Conservation (phyloP, 1,140 invertebrate genomes). For the Drosophila kikkawai region DNA sequence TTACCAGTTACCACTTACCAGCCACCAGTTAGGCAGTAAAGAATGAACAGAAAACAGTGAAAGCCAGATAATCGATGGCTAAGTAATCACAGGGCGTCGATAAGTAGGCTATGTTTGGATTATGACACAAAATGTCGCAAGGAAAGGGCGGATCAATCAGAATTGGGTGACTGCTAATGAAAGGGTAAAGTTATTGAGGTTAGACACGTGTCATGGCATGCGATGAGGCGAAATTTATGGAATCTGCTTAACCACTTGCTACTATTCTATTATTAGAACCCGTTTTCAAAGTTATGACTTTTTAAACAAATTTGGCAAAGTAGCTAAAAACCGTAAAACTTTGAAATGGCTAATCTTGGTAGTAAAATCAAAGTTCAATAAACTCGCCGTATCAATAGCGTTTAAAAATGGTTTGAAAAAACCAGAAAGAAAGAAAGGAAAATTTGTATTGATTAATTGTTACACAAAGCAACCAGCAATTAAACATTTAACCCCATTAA, state of each 20-base stretch:
- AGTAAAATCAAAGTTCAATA: slow-evolving; percentile 16
- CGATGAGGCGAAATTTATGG: not conserved
- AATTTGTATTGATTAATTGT: slow-evolving; percentile 3
- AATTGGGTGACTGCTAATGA: slow-evolving; percentile 24
- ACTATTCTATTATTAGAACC: slow-evolving; percentile 2
- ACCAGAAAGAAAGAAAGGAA: not conserved
- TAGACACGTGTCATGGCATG: slow-evolving; percentile 9
- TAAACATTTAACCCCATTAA: not conserved
- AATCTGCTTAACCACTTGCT: not conserved
- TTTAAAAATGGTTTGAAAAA: not conserved
- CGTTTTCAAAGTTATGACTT: slow-evolving; percentile 1
- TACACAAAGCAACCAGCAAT: slow-evolving; percentile 1
- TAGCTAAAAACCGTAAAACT: not conserved
- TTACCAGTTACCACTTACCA: slow-evolving; percentile 14
- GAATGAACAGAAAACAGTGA: slow-evolving; percentile 10
- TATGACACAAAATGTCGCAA: slow-evolving; percentile 24
- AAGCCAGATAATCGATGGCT: slow-evolving; percentile 55
- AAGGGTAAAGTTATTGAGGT: not conserved
- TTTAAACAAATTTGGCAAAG: slow-evolving; percentile 14
- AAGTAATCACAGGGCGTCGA: slow-evolving; percentile 44
- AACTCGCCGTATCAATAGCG: not conserved
- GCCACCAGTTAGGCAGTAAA: slow-evolving; percentile 17
- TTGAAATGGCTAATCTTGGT: not conserved
- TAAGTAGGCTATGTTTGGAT: slow-evolving; percentile 60
- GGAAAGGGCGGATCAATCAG: not conserved